Evolutionary conservation across 2,113 vertebrate species (phyloP).

Genomic region (Peromyscus californicus): DNA sequence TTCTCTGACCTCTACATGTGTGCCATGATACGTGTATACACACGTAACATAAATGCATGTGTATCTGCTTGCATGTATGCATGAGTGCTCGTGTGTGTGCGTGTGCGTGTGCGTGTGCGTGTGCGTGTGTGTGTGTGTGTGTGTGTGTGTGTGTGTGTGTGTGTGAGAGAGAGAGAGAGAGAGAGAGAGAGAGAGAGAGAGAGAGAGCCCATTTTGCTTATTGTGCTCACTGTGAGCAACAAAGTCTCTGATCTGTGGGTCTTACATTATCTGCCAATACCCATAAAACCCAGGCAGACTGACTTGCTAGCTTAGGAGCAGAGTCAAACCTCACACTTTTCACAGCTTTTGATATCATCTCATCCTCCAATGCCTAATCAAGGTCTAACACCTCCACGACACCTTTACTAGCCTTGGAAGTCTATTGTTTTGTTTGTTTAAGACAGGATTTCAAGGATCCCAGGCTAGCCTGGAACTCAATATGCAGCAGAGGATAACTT

Average conservation of each 20-base stretch:
- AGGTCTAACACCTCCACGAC: not conserved
- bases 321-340: not conserved
- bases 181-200: no score
- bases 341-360: not conserved
- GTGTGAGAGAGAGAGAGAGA: no score
- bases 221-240: not conserved
- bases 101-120: no score
- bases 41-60: not conserved
- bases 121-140: no score
- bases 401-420: constrained; percentile 15
- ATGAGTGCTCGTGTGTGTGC: no score
- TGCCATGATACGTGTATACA: not conserved
- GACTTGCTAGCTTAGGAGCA: constrained; percentile 8
- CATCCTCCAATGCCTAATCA: not conserved
- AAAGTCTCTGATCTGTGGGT: not conserved
- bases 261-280: not conserved
- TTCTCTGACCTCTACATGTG: not conserved
- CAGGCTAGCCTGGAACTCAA: not conserved
- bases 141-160: no score
- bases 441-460: not conserved
- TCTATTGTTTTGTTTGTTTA: not conserved
- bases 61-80: no score
- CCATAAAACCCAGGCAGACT: not conserved
- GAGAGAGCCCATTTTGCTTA: not conserved
- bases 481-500: not conserved